phyloP scores from a whole-genome alignment of 2,888 invertebrate species.

The Epinotia brunnichana region DNA sequence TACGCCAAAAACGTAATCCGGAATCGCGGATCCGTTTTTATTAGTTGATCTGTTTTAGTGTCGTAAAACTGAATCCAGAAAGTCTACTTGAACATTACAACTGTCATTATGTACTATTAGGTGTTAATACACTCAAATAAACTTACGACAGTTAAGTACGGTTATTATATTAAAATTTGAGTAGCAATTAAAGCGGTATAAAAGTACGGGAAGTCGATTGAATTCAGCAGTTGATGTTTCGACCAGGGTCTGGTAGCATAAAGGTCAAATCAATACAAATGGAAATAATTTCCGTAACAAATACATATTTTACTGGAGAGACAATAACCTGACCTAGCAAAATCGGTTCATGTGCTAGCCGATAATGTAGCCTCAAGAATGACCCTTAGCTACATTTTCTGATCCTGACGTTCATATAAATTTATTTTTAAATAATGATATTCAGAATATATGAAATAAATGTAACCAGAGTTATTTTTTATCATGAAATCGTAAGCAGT shows the following conservation, averaged over 20 bases:
- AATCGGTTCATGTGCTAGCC: not conserved
- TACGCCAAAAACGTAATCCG: too few relatives aligned
- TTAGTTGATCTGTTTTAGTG: not conserved
- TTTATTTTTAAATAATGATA: not conserved
- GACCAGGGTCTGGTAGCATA: not conserved
- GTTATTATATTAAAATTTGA: conserved; percentile 41
- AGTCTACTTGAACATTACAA: not conserved
- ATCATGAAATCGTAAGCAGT: not conserved
- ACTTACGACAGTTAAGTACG: conserved; percentile 35
- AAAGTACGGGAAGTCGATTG: conserved; percentile 6
- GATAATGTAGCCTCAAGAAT: not conserved
- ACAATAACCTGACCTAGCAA: too few relatives aligned
- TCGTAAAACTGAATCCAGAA: not conserved
- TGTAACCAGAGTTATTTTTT: not conserved
- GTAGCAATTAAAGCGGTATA: conserved; percentile 32
- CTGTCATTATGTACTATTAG: conserved; percentile 37
- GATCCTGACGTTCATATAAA: too few relatives aligned
- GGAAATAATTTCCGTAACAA: not conserved
- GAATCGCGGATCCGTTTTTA: too few relatives aligned
- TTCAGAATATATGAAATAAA: not conserved
- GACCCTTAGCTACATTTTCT: too few relatives aligned
- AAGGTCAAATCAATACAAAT: not conserved
- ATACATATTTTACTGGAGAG: not conserved
- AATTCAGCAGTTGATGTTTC: conserved; percentile 2
- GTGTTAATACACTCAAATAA: conserved; percentile 29